phyloP scores from a whole-genome alignment of 2,113 vertebrate species.

The Cebidichthys violaceus region DNA sequence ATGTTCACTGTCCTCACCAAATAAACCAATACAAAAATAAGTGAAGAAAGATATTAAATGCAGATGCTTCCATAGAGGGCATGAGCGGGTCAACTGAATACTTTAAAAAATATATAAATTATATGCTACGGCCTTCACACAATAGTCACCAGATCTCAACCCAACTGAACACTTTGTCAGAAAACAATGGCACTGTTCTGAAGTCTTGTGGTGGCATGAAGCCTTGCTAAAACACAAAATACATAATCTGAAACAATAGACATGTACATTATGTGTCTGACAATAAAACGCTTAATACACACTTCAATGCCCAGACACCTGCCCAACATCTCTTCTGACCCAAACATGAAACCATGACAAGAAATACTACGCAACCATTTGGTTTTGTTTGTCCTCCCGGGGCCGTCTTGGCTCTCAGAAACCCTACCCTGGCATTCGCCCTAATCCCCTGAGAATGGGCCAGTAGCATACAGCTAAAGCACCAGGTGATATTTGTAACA shows the following conservation, averaged over 20 bases:
- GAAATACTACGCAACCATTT: constrained; percentile 68
- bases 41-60: neutral
- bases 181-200: neutral
- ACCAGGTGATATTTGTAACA: constrained; percentile 67
- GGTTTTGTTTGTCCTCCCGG: constrained; percentile 71
- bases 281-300: constrained; percentile 28
- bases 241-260: constrained; percentile 14
- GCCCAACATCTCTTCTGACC: constrained; percentile 62
- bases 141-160: neutral
- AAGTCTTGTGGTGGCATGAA: neutral
- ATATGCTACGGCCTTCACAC: neutral
- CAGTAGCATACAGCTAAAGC: constrained; percentile 60
- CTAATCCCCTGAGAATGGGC: constrained; percentile 66
- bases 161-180: neutral
- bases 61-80: neutral
- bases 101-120: neutral
- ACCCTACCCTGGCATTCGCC: constrained; percentile 62
- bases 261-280: constrained; percentile 3
- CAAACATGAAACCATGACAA: constrained; percentile 70
- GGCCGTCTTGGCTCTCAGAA: constrained; percentile 63
- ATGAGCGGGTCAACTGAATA: neutral
- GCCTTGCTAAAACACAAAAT: neutral
- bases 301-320: constrained; percentile 58
- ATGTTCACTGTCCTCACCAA: neutral
- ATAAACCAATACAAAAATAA: neutral